A percentile compares a stretch with the other conserved stretches of the same genome.
phyloP scores from a whole-genome alignment of 2,113 vertebrate species.

The Hepsetus odoe region DNA sequence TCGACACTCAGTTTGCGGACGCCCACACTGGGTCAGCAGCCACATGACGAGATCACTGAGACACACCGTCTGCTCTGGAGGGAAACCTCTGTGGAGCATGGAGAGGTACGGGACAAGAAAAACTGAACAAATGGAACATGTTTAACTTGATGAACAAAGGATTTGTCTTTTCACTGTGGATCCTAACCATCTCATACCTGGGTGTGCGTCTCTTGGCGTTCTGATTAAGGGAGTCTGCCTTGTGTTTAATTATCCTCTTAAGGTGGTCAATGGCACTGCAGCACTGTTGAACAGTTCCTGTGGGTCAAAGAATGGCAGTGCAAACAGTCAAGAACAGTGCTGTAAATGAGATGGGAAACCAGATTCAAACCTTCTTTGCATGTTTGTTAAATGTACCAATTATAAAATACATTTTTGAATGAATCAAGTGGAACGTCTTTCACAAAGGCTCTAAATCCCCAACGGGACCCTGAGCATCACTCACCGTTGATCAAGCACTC shows the following conservation, averaged over 20 bases:
- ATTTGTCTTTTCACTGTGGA: not conserved
- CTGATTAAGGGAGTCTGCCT: conserved; percentile 81
- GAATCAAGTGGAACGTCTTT: too few relatives aligned
- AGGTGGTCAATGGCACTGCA: conserved; percentile 85
- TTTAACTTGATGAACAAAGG: not conserved
- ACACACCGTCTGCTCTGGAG: conserved; percentile 70
- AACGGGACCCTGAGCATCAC: too few relatives aligned
- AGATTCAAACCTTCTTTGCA: too few relatives aligned
- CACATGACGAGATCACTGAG: conserved; percentile 85
- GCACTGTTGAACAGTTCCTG: conserved; percentile 91
- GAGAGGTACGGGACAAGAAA: not conserved
- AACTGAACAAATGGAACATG: not conserved
- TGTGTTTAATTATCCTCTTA: conserved; percentile 88
- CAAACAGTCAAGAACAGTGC: too few relatives aligned
- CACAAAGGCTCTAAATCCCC: too few relatives aligned
- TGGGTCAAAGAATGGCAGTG: not conserved
- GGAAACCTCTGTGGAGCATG: conserved; percentile 81
- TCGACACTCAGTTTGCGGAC: conserved; percentile 90
- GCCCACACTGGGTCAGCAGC: conserved; percentile 90
- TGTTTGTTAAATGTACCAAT: too few relatives aligned
- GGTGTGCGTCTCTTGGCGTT: conserved; percentile 82
- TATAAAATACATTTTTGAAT: too few relatives aligned
- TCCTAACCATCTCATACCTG: conserved; percentile 67
- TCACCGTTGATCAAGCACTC: too few relatives aligned
- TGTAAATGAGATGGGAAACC: too few relatives aligned